These are phyloP conservation scores for Atherinosoma microstoma DNA, from an alignment of 2,797 vertebrate species.

Conservation along the genomic window DNA sequence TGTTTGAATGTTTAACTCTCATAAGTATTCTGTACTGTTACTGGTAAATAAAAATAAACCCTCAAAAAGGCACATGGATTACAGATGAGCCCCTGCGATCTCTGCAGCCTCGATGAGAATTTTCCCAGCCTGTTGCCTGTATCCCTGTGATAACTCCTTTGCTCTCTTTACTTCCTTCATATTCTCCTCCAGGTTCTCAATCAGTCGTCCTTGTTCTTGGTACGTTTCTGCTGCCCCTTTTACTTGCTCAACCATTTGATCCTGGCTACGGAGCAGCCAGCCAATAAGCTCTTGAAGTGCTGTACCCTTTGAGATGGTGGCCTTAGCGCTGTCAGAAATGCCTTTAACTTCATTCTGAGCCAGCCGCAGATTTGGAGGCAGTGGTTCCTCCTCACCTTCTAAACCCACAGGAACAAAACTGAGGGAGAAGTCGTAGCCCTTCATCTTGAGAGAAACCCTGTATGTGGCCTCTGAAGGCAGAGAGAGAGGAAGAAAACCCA, in stretches of 20 bases:
- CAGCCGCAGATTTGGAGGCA: slow-evolving; percentile 62
- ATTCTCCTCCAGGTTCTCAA: slow-evolving; percentile 79
- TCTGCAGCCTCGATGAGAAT: slow-evolving; percentile 77
- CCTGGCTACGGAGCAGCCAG: slow-evolving; percentile 74
- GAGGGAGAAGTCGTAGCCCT: slow-evolving; percentile 83
- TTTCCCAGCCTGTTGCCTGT: slow-evolving; percentile 71
- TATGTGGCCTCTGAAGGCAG: slow-evolving; percentile 54
- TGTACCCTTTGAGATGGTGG: slow-evolving; percentile 71
- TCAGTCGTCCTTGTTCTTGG: slow-evolving; percentile 77
- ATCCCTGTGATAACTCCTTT: slow-evolving; percentile 70
- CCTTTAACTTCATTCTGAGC: slow-evolving; percentile 72
- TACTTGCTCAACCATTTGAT: slow-evolving; percentile 69
- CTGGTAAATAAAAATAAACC: not conserved
- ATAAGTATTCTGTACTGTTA: not conserved
- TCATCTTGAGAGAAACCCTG: slow-evolving; percentile 73
- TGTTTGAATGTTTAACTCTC: not conserved
- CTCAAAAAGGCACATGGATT: slow-evolving; percentile 21
- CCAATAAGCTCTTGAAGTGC: slow-evolving; percentile 76
- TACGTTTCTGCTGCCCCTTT: slow-evolving; percentile 54
- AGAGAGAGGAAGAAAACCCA: slow-evolving; percentile 4
- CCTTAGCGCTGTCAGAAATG: slow-evolving; percentile 72
- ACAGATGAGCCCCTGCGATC: slow-evolving; percentile 67
- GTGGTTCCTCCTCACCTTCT: not conserved
- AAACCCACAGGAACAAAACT: slow-evolving; percentile 57
- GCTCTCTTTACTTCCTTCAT: slow-evolving; percentile 78